These are phyloP conservation scores for Diadumene lineata DNA, from an alignment of 92 coral and sea anemone genomes.

Conservation along the genomic window DNA sequence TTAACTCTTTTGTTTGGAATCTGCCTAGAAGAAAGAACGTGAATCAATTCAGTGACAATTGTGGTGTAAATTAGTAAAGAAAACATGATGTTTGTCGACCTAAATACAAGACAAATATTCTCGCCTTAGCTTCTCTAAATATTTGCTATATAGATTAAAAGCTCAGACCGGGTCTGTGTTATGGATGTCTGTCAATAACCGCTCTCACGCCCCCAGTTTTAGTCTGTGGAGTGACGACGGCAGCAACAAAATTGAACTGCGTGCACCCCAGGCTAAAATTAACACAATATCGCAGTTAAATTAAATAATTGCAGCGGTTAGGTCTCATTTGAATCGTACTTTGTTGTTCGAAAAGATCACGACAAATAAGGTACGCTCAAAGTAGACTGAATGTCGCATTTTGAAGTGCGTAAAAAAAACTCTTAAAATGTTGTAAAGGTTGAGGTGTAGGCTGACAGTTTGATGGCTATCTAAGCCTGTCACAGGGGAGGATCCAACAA, in stretches of 20 bases:
- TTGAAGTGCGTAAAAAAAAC: neutral
- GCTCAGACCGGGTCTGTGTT: slow-evolving; percentile 62
- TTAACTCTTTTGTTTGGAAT: slow-evolving; percentile 28
- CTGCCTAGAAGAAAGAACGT: slow-evolving; percentile 22
- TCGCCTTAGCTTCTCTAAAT: slow-evolving; percentile 65
- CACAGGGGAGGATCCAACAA: slow-evolving; percentile 71
- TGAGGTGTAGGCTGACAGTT: slow-evolving; percentile 9
- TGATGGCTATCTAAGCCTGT: slow-evolving; percentile 60
- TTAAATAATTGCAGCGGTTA: slow-evolving; percentile 60
- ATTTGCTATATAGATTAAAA: slow-evolving; percentile 81
- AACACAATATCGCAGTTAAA: slow-evolving; percentile 56
- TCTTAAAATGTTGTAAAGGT: slow-evolving; percentile 1
- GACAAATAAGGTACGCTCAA: slow-evolving; percentile 15
- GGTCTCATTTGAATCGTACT: slow-evolving; percentile 14
- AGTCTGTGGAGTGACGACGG: slow-evolving; percentile 78
- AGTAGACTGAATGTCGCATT: slow-evolving; percentile 37
- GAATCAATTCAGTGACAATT: slow-evolving; percentile 15
- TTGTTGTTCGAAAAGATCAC: neutral
- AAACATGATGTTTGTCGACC: slow-evolving; percentile 52
- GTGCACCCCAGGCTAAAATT: slow-evolving; percentile 38
- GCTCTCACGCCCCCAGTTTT: slow-evolving; percentile 75
- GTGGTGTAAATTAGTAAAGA: slow-evolving; percentile 42
- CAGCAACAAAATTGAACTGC: slow-evolving; percentile 52
- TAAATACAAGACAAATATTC: slow-evolving; percentile 59
- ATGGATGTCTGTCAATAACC: slow-evolving; percentile 86